A percentile compares a stretch with the other conserved stretches of the same genome.
Conservation (phyloP, 2,888 invertebrate species). For the Tyria jacobaeae region DNA sequence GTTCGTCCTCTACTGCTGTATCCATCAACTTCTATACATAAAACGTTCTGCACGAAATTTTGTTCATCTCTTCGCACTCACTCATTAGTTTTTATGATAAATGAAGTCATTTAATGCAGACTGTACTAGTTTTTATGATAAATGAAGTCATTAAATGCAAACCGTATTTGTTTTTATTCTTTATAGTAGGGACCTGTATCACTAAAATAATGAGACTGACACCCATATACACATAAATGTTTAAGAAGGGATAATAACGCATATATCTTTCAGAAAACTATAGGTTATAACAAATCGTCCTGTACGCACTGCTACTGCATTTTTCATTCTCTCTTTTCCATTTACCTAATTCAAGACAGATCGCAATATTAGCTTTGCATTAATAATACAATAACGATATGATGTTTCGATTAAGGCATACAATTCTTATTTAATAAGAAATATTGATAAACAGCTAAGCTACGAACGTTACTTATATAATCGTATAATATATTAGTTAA, state of each 20-base stretch:
- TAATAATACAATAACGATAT: conserved; percentile 85
- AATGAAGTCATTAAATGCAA: no score
- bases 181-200: no score
- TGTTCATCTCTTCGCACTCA: no score
- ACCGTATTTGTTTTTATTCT: no score
- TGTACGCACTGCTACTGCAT: conserved; percentile 23
- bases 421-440: conserved; percentile 84
- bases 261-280: background rate
- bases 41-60: no score
- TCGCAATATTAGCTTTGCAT: conserved; percentile 62
- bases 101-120: no score
- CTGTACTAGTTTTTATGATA: no score
- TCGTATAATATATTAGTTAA: conserved; percentile 34
- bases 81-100: no score
- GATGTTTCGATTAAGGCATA: conserved; percentile 83
- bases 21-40: no score
- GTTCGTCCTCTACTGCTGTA: no score
- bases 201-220: background rate
- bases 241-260: no score
- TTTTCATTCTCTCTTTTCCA: background rate
- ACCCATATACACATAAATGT: no score
- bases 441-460: conserved; percentile 66
- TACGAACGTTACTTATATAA: conserved; percentile 51
- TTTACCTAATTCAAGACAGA: conserved; percentile 12
- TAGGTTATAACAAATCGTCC: background rate